Evolutionary conservation across 2,113 vertebrate genomes (phyloP).

Genomic region (Ariopsis seemanni): DNA sequence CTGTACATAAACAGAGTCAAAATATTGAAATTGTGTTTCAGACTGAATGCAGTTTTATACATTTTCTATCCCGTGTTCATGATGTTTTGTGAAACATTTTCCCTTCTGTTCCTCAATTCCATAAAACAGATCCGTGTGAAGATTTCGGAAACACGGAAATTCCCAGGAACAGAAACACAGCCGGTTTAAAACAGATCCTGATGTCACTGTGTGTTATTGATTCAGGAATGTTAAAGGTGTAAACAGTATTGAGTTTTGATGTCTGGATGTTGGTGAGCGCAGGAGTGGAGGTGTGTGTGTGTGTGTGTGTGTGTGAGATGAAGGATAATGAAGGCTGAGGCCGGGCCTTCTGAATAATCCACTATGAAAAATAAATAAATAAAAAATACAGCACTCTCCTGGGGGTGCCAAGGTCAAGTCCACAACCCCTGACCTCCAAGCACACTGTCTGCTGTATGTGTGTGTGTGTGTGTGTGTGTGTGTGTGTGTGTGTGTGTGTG

Average conservation of each 20-base stretch:
- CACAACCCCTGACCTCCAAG: conserved; percentile 72
- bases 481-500: conserved; percentile 59
- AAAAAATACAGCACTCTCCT: conserved; percentile 70
- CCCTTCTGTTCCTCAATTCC: not conserved
- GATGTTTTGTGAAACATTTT: not conserved
- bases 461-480: conserved; percentile 59
- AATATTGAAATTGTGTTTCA: not conserved
- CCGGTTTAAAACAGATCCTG: conserved; percentile 59
- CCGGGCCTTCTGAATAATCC: conserved; percentile 66
- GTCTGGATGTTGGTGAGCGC: conserved; percentile 39
- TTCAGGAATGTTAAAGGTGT: conserved; percentile 61
- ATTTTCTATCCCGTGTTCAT: not conserved
- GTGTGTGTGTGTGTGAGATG: conserved; percentile 63
- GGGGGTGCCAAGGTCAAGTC: conserved; percentile 78
- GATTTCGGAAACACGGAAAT: not conserved
- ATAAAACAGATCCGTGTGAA: not conserved
- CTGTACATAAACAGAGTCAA: not conserved
- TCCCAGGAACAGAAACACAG: conserved; percentile 50
- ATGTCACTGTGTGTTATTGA: conserved; percentile 66
- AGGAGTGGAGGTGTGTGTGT: conserved; percentile 15
- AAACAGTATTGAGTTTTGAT: conserved; percentile 63
- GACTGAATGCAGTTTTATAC: not conserved
- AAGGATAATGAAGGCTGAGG: conserved; percentile 61
- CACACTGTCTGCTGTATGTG: conserved; percentile 68
- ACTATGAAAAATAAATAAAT: conserved; percentile 66